phyloP scores from a whole-genome alignment of 2,113 vertebrate genomes.

The Alaudala cheleensis region DNA sequence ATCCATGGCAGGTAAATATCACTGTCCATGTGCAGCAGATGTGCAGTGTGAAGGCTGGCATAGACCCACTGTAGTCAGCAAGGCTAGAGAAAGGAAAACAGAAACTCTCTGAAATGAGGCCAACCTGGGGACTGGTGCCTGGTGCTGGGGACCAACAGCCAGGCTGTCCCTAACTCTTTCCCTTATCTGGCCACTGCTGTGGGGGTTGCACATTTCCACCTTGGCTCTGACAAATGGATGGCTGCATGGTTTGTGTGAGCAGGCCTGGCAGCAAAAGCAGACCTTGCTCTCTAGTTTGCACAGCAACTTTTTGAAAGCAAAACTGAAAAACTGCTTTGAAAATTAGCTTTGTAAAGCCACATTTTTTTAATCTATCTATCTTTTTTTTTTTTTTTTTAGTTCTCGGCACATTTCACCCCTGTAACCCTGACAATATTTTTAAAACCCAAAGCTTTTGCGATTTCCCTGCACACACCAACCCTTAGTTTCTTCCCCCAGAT shows the following conservation, averaged over 20 bases:
- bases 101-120: background rate
- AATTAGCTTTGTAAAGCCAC: conserved; percentile 26
- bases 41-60: background rate
- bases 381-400: background rate
- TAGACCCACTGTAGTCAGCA: background rate
- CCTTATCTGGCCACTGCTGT: background rate
- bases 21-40: background rate
- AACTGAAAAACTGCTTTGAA: background rate
- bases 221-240: conserved; percentile 1
- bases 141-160: accelerated
- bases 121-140: background rate
- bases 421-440: conserved; percentile 36
- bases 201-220: background rate
- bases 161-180: background rate
- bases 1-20: background rate
- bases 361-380: background rate
- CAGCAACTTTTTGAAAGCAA: background rate
- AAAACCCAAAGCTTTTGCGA: background rate
- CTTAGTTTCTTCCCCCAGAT: background rate
- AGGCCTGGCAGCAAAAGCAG: conserved; percentile 9
- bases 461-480: background rate
- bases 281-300: background rate
- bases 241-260: background rate
- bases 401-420: conserved; percentile 6
- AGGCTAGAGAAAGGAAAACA: background rate